Percentiles rank a stretch among this genome's conserved stretches.
Conservation (phyloP, 2,113 vertebrate genomes). For the Collichthys lucidus region DNA sequence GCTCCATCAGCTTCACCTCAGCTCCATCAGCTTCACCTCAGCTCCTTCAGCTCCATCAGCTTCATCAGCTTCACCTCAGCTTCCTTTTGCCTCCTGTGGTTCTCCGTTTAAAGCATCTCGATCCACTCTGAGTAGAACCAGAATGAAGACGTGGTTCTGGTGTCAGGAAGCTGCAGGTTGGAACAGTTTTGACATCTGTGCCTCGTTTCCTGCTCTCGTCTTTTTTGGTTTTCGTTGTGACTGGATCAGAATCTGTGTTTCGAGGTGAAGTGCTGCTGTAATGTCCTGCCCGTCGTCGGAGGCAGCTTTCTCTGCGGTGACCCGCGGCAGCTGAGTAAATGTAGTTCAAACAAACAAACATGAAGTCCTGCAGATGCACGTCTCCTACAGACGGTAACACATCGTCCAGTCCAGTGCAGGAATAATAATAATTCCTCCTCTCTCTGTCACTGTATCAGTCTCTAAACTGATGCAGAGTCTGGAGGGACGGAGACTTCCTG, state of each 20-base stretch:
- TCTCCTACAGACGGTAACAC: neutral
- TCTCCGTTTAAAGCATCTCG: neutral
- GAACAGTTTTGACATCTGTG: neutral
- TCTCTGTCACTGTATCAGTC: too few species aligned
- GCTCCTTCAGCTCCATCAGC: neutral
- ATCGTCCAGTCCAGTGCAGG: neutral
- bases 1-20: too few species aligned
- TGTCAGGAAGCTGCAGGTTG: neutral
- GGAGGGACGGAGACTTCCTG: too few species aligned
- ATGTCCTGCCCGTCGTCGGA: neutral
- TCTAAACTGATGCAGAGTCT: too few species aligned
- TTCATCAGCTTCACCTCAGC: neutral
- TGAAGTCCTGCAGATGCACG: neutral
- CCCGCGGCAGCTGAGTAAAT: constrained; percentile 18
- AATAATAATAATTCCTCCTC: too few species aligned
- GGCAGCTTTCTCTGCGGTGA: neutral
- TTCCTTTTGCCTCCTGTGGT: neutral
- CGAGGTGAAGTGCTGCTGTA: neutral
- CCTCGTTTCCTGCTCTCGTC: neutral
- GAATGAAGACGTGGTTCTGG: neutral
- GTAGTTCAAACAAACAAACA: constrained; percentile 9
- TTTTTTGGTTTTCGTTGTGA: neutral
- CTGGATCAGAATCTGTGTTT: neutral
- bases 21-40: too few species aligned
- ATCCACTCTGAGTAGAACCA: neutral